Evolutionary conservation across 2,113 vertebrate genomes (phyloP), one percentile per base, ranked within the genome.

Genomic region (Gadus chalcogrammus): DNA sequence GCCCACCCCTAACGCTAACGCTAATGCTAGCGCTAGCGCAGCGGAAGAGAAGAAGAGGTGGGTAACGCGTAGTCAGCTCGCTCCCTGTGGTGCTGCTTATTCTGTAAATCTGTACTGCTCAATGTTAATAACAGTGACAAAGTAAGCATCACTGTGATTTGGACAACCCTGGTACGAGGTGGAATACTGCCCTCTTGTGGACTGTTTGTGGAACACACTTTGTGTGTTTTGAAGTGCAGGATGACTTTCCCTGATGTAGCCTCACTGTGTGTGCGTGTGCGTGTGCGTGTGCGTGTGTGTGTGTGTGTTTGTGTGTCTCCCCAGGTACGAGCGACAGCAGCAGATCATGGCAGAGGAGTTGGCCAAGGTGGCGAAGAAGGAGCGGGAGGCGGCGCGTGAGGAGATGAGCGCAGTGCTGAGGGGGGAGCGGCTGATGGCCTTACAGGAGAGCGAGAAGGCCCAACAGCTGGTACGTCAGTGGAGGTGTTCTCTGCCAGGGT

Each of bases 1-100:
- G 1, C 48, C 82, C 67, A 79, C 52, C 28, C 63, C 72, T 64
- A 84, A 72, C 56, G 65, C 81, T 56, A 73, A 8, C 31, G 31
- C 31, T 7, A 48, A 7, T 9, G 42, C 42, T 59, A 65, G 18
- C 0, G 61, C 56, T 73, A 85, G 79, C 42, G 70, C 76, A 11
- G 90, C 93, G 20, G 92, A 94, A 24, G 93, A 94, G 3, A 92
- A 92, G 65, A 93, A 56, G 61, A 95, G 93, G 96, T 98, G 64
- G 82, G 91, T 74, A 12, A 48, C 12, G 11, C 20, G 20, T 20
- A 20, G 20, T 48, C 8, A 48, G 42, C 9, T 13, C 42, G 1
- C 42, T 48, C 11, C 1, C 11, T 52, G 22, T 38, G 38, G 35
- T 61, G 17, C 64, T 35, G 4, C 6, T 35, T 35, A 0, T 35